Percentiles rank a stretch among this genome's conserved stretches.
Conservation (phyloP, 2,113 vertebrate species). For the Thermophis baileyi region DNA sequence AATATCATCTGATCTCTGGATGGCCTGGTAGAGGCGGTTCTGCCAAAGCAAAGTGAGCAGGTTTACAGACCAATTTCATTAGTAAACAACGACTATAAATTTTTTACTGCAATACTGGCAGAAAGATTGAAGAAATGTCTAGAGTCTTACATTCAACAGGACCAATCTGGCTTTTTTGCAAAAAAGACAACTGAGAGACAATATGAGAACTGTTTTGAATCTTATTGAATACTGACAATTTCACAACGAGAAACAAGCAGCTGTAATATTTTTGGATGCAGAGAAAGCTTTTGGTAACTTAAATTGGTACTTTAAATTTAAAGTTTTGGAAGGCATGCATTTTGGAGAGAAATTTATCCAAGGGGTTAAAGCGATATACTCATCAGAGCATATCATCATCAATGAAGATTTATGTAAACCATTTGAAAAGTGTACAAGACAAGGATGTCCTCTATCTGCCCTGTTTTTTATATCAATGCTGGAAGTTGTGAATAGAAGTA, state of each 20-base stretch:
- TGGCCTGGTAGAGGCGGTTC: constrained; percentile 97
- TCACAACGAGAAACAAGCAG: background rate
- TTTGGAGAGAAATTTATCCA: background rate
- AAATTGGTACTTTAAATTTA: background rate
- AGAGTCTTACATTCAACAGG: background rate
- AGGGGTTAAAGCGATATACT: too few relatives aligned
- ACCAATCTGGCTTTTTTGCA: background rate
- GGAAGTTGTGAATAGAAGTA: too few relatives aligned
- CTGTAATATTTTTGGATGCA: background rate
- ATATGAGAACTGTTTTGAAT: background rate
- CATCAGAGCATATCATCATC: too few relatives aligned
- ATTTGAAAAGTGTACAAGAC: too few relatives aligned
- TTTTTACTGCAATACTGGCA: background rate
- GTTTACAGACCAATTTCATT: background rate
- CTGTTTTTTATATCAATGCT: too few relatives aligned
- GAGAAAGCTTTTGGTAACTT: background rate
- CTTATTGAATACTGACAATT: background rate
- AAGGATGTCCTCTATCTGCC: too few relatives aligned
- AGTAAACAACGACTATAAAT: background rate
- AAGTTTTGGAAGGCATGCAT: background rate
- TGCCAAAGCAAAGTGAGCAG: constrained; percentile 52
- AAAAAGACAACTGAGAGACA: background rate
- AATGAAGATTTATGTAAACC: too few relatives aligned
- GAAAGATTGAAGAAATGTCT: background rate
- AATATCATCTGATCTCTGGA: constrained; percentile 96